Evolutionary conservation across 2,888 invertebrate species (phyloP), one percentile per base, ranked within the genome.

Genomic region (Parthenolecanium corni): DNA sequence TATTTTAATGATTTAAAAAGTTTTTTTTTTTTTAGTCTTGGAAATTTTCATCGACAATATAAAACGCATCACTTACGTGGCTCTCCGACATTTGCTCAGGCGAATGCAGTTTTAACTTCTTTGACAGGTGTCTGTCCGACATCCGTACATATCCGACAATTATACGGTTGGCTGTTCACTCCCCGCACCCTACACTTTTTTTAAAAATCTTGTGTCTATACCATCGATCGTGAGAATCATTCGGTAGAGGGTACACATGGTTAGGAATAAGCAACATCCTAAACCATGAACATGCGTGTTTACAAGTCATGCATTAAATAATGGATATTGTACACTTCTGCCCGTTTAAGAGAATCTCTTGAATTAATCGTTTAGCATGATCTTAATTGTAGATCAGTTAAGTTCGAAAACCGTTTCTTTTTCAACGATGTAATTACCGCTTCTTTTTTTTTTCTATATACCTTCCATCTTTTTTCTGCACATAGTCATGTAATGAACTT

Each of bases 211-310:
- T 46, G 20, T 47, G 47, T 58, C 46, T 47, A 47, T 58, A 58
- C 46, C 31, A 58, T 46, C 47, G 47, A 58, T 58, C 58, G 58
- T 58, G 58, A 58, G 58, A 58, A 58, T 58, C 47, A 58, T 31
- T 47, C 47, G 47, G 58, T 58, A 46, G 47, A 58, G 58, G 58
- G 58, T 58, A 58, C 58, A 58, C 58, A 58, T 58, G 58, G 47
- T 20, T 58, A 47, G 58, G n/a, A 58, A 58, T 46, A 36, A 58
- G 58, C 58, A 58, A 58, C 58, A 58, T 58, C 58, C 58, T 58
- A 58, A 58, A 58, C 58, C 58, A 58, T 58, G 58, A 58, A 58
- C 58, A 58, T 58, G 58, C 58, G 58, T 58, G 58, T 58, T 58
- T 58, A 58, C 58, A 58, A 58, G 58, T 58, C 58, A 58, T 58